A percentile compares a stretch with the other conserved stretches of the same genome.
Evolutionary conservation across 2,888 invertebrate species (phyloP).

Genomic region (Oscheius sp.): DNA sequence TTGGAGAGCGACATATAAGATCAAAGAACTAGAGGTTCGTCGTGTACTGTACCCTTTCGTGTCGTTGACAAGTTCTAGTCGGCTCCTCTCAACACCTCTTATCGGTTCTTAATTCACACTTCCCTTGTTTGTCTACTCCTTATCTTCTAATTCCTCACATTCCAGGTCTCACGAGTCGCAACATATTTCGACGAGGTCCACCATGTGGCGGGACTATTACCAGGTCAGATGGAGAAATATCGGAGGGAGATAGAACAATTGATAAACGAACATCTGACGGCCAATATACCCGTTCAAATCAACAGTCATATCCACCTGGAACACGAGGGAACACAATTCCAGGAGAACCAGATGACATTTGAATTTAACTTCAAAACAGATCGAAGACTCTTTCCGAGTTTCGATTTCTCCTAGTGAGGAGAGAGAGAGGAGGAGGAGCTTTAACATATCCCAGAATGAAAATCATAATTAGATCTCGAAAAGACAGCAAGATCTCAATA

Average conservation of each 20-base stretch:
- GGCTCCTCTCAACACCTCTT: neutral
- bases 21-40: constrained; percentile 19
- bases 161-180: constrained; percentile 20
- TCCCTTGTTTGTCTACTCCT: constrained; percentile 1
- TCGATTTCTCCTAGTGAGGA: constrained; percentile 15
- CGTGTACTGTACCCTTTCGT: neutral
- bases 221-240: neutral
- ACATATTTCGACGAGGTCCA: constrained; percentile 17
- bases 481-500: constrained; percentile 11
- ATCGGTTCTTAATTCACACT: constrained; percentile 20
- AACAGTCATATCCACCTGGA: constrained; percentile 25
- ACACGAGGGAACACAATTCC: constrained; percentile 6
- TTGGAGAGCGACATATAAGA: constrained; percentile 26
- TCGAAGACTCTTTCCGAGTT: constrained; percentile 25
- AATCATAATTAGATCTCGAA: constrained; percentile 22
- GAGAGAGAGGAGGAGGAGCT: neutral
- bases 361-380: constrained; percentile 22
- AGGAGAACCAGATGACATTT: constrained; percentile 21
- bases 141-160: constrained; percentile 15
- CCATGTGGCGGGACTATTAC: constrained; percentile 8
- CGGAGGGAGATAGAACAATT: constrained; percentile 17
- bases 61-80: neutral
- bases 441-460: constrained; percentile 13
- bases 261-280: constrained; percentile 15
- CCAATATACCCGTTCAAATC: constrained; percentile 11